These are phyloP conservation scores for Bombus waltoni DNA, from an alignment of 1,140 invertebrate genomes.

Conservation along the genomic window DNA sequence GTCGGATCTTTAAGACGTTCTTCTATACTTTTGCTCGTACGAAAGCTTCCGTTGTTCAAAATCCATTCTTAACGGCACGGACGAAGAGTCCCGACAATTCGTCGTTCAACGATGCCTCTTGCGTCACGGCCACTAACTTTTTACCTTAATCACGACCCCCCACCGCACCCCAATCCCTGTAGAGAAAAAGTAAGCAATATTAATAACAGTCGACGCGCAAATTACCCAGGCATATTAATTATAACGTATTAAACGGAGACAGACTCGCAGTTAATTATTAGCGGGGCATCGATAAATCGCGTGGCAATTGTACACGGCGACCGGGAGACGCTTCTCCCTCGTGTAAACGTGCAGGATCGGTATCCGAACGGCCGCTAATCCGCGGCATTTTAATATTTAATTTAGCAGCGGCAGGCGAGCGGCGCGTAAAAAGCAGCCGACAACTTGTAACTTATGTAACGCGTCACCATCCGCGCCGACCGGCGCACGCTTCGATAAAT, in stretches of 20 bases:
- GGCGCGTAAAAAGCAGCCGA: conserved; percentile 46
- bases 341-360: conserved; percentile 45
- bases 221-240: conserved; percentile 26
- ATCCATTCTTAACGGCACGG: neutral
- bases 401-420: conserved; percentile 35
- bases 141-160: neutral
- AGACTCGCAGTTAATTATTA: conserved; percentile 49
- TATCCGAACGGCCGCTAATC: conserved; percentile 35
- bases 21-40: neutral
- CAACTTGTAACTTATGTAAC: conserved; percentile 57
- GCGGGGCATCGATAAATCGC: conserved; percentile 51
- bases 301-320: conserved; percentile 9
- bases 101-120: neutral
- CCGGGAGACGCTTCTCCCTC: neutral
- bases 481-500: conserved; percentile 56
- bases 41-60: neutral
- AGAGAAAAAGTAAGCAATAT: neutral
- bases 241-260: conserved; percentile 31
- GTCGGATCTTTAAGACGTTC: no score
- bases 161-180: no score
- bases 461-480: conserved; percentile 36
- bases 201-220: conserved; percentile 9
- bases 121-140: neutral
- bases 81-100: neutral
- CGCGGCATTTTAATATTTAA: conserved; percentile 62